A percentile compares a stretch with the other conserved stretches of the same genome.
These are phyloP conservation scores for Amphimedon queenslandica DNA, from an alignment of 37 sponge, comb jelly and placozoan genomes.

Conservation along the genomic window DNA sequence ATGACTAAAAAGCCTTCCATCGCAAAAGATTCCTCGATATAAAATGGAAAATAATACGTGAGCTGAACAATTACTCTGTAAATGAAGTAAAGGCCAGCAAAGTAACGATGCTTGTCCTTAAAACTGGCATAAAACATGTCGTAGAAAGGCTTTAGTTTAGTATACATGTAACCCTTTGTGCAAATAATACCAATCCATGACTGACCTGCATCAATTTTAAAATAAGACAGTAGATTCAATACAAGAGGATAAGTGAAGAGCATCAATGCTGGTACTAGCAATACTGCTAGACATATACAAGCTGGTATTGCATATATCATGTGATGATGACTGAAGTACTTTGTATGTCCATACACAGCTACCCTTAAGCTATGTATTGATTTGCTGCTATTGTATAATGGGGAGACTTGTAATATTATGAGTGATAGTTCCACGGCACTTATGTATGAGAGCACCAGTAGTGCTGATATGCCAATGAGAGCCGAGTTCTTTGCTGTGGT, in stretches of 20 bases:
- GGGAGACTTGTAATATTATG: not conserved
- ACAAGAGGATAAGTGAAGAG: slow-evolving; percentile 19
- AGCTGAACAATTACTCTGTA: slow-evolving; percentile 12
- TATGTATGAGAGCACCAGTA: not conserved
- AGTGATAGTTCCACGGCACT: not conserved
- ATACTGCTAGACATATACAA: slow-evolving; percentile 17
- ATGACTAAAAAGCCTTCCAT: not conserved
- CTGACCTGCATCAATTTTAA: slow-evolving; percentile 5
- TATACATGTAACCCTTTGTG: not conserved
- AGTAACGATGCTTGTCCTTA: slow-evolving; percentile 42
- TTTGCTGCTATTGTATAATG: not conserved
- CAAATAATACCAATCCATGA: not conserved
- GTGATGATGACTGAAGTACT: slow-evolving; percentile 26
- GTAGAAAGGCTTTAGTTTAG: slow-evolving; percentile 36
- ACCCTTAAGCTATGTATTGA: not conserved
- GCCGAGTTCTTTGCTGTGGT: slow-evolving; percentile 1
- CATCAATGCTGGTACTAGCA: slow-evolving; percentile 13
- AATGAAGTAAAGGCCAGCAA: slow-evolving; percentile 51
- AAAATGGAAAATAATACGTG: not conserved
- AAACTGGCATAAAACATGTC: slow-evolving; percentile 44
- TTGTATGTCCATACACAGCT: slow-evolving; percentile 18
- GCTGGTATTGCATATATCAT: slow-evolving; percentile 52
- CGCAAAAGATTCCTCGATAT: not conserved
- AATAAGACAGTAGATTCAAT: slow-evolving; percentile 13
- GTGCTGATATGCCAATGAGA: not conserved